phyloP scores from a whole-genome alignment of 2,797 vertebrate species.

The Tragelaphus eurycerus region DNA sequence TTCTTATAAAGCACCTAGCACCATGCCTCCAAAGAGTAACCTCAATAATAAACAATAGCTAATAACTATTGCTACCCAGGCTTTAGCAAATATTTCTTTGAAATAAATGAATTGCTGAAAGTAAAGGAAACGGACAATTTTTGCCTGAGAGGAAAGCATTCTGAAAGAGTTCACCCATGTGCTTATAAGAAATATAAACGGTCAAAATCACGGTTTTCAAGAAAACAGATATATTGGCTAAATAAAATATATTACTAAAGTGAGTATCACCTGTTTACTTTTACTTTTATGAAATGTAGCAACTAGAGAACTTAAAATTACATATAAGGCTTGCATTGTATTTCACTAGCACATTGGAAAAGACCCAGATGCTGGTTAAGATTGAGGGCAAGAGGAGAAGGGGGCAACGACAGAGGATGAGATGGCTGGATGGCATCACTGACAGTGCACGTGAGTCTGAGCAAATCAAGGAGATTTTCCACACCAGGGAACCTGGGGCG shows the following conservation, averaged over 20 bases:
- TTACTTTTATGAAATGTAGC: background rate
- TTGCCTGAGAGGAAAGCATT: background rate
- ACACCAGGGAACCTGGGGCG: background rate
- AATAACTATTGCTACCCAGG: background rate
- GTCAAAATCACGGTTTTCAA: background rate
- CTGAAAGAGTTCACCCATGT: background rate
- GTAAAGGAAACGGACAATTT: background rate
- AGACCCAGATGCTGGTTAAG: background rate
- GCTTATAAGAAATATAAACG: background rate
- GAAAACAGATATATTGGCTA: background rate
- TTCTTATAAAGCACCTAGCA: background rate
- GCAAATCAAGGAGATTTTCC: background rate
- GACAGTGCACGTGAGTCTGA: background rate
- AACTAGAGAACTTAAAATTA: slow-evolving; percentile 22
- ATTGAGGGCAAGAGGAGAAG: background rate
- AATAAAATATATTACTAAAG: slow-evolving; percentile 10
- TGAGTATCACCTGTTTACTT: background rate
- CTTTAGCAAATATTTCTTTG: background rate
- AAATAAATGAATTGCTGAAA: background rate
- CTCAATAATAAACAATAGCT: background rate
- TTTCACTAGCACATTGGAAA: background rate
- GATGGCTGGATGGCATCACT: background rate
- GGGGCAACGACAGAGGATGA: background rate
- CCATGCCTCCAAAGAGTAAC: background rate
- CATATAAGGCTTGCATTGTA: background rate